Evolutionary conservation across 2,113 vertebrate species (phyloP).

Genomic region (Galbula dea): DNA sequence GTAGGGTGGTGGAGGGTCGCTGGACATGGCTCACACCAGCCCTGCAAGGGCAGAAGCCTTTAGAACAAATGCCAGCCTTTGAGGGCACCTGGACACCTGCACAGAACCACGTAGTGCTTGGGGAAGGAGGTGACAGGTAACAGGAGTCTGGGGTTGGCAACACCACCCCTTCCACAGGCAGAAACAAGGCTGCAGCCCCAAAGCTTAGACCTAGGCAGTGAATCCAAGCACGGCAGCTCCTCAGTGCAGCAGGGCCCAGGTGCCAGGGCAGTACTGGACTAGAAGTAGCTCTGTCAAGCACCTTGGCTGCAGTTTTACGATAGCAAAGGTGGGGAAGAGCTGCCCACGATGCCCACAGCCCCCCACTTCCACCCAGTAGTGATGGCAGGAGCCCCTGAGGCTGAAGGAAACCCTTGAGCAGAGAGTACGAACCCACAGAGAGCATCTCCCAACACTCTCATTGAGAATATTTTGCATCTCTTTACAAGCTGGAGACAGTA

Average conservation of each 20-base stretch:
- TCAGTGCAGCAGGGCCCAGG: accelerated
- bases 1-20: constrained; percentile 92
- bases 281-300: not conserved
- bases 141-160: accelerated
- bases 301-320: accelerated
- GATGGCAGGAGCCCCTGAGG: not conserved
- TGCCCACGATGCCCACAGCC: not conserved
- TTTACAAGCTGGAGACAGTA: not conserved
- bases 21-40: constrained; percentile 80
- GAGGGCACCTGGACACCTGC: not conserved
- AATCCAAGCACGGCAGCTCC: not conserved
- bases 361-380: not conserved
- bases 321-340: not conserved
- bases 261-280: not conserved
- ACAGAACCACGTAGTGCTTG: accelerated
- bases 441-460: not conserved
- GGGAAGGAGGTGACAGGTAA: not conserved
- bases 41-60: constrained; percentile 24
- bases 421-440: not conserved
- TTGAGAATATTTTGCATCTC: not conserved
- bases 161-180: accelerated
- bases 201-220: not conserved
- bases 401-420: not conserved
- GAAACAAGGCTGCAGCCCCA: not conserved
- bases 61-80: not conserved